These are phyloP conservation scores for Clarias magur DNA, from an alignment of 2,113 vertebrate genomes.

Conservation along the genomic window DNA sequence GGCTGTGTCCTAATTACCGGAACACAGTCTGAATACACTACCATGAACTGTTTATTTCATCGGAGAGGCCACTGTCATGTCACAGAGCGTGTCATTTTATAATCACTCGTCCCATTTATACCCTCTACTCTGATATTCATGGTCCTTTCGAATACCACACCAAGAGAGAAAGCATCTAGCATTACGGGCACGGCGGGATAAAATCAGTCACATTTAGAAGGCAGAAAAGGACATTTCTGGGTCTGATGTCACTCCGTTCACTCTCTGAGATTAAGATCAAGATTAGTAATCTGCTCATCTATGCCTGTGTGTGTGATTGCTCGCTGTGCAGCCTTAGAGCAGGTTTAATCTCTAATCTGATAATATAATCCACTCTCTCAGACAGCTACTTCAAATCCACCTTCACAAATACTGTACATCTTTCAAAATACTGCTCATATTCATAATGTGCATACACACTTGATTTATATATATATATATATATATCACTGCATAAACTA, in stretches of 20 bases:
- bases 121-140: neutral
- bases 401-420: neutral
- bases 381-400: neutral
- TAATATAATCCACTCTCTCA: neutral
- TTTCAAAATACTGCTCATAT: neutral
- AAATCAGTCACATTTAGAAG: neutral
- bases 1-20: constrained; percentile 41
- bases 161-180: neutral
- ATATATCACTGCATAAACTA: neutral
- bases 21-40: constrained; percentile 3
- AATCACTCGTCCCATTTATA: neutral
- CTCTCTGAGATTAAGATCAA: constrained; percentile 14
- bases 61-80: neutral
- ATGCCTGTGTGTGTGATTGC: neutral
- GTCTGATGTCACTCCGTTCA: constrained; percentile 2
- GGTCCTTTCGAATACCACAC: neutral
- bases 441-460: neutral
- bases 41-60: neutral
- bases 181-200: neutral
- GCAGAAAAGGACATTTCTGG: neutral
- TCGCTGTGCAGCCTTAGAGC: neutral
- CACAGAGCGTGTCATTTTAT: neutral
- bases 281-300: constrained; percentile 6
- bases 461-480: neutral
- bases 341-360: constrained; percentile 1